Base-by-base conservation (phyloP, 2,888 invertebrate genomes). In the Halocaridina rubra region DNA sequence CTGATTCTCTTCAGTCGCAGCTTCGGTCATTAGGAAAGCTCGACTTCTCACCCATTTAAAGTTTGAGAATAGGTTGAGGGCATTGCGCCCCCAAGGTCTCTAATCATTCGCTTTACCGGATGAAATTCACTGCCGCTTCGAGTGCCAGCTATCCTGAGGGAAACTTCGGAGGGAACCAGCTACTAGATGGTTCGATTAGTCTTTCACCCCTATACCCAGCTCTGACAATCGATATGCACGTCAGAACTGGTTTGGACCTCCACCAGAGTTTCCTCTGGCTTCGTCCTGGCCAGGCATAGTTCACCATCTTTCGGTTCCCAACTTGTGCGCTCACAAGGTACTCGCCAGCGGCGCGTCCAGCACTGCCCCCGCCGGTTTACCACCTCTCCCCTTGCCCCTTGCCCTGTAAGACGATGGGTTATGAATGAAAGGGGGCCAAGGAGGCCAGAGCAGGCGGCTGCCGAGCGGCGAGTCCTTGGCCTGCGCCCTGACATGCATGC, bases 161-260 rank as follows among this genome's bases (percentile, higher is more conserved):
- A 67, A 67, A 67, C 67, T 67, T 67, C 67, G 90, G 93, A 93
- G 93, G 92, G 93, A 94, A 94, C 94, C 94, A 94, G 94, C 94
- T 94, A 94, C 93, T 93, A 94, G 94, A 94, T 93, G 93, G 94
- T 94, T 94, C 93, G 93, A 94, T 94, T 94, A 93, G 91, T 92
- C 92, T 92, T 92, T 92, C 91, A 91, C 91, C 94, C 93, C 94
- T 94, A 94, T 94, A 93, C 94, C 93, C 93, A 94, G 93, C 93
- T 94, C 93, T 91, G 93, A 94, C 93, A 94, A 94, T 94, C 94
- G 94, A 94, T 94, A 94, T 94, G 94, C 94, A 94, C 94, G 93
- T 94, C 94, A 94, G 94, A 94, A 93, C 92, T 93, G 93, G 93
- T 94, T 91, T 93, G 93, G 93, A 93, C 94, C 93, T 94, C 94